Evolutionary conservation across 2,797 vertebrate genomes (phyloP), one percentile per base, ranked within the genome.

Genomic region (Morus bassanus): DNA sequence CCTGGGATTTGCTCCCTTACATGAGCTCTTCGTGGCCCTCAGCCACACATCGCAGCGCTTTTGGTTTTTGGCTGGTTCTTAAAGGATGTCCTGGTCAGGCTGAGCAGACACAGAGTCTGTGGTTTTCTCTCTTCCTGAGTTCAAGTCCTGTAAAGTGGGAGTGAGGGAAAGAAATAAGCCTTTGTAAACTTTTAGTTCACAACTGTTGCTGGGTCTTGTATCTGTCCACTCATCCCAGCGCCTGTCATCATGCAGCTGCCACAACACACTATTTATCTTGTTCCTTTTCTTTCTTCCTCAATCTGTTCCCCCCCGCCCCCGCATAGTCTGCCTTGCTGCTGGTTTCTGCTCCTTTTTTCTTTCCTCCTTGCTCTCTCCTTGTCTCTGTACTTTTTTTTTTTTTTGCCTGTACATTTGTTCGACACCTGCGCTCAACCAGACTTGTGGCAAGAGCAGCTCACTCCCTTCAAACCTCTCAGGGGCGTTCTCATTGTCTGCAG

Each of bases 101-200:
- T 92, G 83, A 96, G 91, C 93, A 97, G 93, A 93, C 96, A 84
- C 88, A 72, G 92, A 95, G 96, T 91, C 96, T 97, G 97, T 97
- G 97, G 95, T 96, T 97, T 95, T 84, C 73, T 69, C 75, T 93
- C 72, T 95, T 96, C 85, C 96, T 91, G 91, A 92, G 81, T 89
- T 96, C 92, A 91, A 93, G 72, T 82, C 69, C 86, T 89, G 76
- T 96, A 93, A 96, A 94, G 85, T 77, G 87, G 91, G 83, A 96
- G 82, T 92, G 63, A 37, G 0, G 92, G 87, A 84, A 96, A 95
- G 60, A 81, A 91, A 88, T 63, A 70, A 91, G 91, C 73, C 89
- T 96, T 92, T 91, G 85, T 94, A 84, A 95, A 91, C 80, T 81
- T 93, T 39, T 33, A 64, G 93, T 91, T 96, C 91, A 57, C 92